Percentiles rank a stretch among this genome's conserved stretches.
Conservation (phyloP, 2,888 invertebrate genomes). For the Lingula anatina region DNA sequence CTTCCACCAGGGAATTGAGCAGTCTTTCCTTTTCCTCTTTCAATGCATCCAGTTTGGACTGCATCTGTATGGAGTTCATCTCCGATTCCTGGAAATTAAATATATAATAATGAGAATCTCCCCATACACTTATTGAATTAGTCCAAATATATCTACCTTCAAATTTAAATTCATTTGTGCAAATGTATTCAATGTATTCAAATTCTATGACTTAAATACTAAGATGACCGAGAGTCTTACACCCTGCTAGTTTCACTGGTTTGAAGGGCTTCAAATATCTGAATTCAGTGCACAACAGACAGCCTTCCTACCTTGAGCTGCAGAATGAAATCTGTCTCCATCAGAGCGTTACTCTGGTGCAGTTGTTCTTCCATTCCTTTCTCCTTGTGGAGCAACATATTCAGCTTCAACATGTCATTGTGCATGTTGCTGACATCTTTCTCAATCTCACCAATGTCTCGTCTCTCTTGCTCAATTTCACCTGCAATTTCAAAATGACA, state of each 20-base stretch:
- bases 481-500: slow-evolving; percentile 24
- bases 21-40: slow-evolving; percentile 50
- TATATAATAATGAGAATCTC: too few relatives aligned
- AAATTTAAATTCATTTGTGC: too few relatives aligned
- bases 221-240: too few relatives aligned
- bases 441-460: slow-evolving; percentile 43
- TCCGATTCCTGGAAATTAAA: slow-evolving; percentile 38
- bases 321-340: slow-evolving; percentile 48
- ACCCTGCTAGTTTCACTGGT: too few relatives aligned
- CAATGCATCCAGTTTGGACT: slow-evolving; percentile 36
- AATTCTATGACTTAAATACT: too few relatives aligned
- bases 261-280: too few relatives aligned
- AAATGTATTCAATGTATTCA: too few relatives aligned
- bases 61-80: slow-evolving; percentile 41
- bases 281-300: too few relatives aligned
- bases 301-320: slow-evolving; percentile 34
- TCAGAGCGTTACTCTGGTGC: slow-evolving; percentile 41
- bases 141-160: too few relatives aligned
- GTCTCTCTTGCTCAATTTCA: slow-evolving; percentile 43
- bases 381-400: slow-evolving; percentile 45
- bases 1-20: slow-evolving; percentile 49
- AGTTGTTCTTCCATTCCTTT: slow-evolving; percentile 34
- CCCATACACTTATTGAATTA: too few relatives aligned
- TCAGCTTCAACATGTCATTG: slow-evolving; percentile 50
- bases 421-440: slow-evolving; percentile 45